Evolutionary conservation across 2,888 invertebrate genomes (phyloP).

Genomic region (Andrena marginata): DNA sequence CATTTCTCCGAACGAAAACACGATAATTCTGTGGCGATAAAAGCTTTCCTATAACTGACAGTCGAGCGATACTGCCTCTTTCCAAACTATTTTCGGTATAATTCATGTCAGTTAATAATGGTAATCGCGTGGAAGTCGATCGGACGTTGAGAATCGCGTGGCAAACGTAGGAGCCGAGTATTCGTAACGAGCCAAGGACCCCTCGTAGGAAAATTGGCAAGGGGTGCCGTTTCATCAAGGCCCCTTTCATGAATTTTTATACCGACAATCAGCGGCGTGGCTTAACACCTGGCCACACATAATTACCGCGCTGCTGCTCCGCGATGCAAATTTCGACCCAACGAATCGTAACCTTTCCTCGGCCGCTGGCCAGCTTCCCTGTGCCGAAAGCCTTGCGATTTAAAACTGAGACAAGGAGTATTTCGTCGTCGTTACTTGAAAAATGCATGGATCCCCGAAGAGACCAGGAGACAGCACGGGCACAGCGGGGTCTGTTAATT

Average conservation of each 20-base stretch:
- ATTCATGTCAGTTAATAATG: not conserved
- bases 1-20: conserved; percentile 2
- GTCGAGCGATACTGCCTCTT: not conserved
- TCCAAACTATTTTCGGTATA: not conserved
- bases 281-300: conserved; percentile 34
- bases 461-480: conserved; percentile 63
- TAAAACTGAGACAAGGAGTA: conserved; percentile 79
- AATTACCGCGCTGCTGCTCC: conserved; percentile 64
- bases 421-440: conserved; percentile 79
- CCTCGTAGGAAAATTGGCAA: not conserved
- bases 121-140: not conserved
- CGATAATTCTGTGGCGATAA: conserved; percentile 3
- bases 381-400: conserved; percentile 70
- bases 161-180: not conserved
- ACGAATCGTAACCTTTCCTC: conserved; percentile 45
- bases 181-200: not conserved
- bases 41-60: not conserved
- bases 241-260: conserved; percentile 12
- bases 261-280: not conserved
- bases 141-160: not conserved
- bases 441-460: conserved; percentile 80
- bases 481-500: conserved; percentile 73
- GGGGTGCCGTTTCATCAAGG: not conserved
- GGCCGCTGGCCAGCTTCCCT: conserved; percentile 24
- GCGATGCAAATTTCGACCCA: conserved; percentile 70